A percentile compares a stretch with the other conserved stretches of the same genome.
phyloP scores from a whole-genome alignment of 2,797 vertebrate species.

The Muscicapa comitata region DNA sequence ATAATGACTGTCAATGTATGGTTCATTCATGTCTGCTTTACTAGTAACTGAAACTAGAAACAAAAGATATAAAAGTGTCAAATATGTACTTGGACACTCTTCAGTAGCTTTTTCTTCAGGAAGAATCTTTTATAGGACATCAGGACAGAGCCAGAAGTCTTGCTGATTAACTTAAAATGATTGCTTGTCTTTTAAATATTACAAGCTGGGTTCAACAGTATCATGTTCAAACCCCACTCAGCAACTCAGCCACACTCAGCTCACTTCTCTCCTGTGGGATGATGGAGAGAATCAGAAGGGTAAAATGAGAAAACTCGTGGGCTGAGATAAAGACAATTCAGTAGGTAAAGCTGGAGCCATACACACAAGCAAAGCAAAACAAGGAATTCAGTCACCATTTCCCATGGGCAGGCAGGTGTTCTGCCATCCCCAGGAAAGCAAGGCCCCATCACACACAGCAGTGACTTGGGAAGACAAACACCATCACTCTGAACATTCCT shows the following conservation, averaged over 20 bases:
- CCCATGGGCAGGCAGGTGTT: not conserved
- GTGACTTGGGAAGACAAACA: not conserved
- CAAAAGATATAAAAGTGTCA: not conserved
- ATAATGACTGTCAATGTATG: not conserved
- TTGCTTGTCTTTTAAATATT: not conserved
- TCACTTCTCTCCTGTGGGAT: not conserved
- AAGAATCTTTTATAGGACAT: not conserved
- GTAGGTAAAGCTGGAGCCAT: not conserved
- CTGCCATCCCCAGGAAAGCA: not conserved
- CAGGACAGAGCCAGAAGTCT: not conserved
- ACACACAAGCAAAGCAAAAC: not conserved
- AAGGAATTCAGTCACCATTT: not conserved
- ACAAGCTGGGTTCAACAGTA: not conserved
- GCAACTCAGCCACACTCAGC: not conserved
- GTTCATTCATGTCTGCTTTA: not conserved
- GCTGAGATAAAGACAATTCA: not conserved
- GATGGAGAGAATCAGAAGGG: not conserved
- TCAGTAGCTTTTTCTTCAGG: not conserved
- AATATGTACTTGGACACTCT: not conserved
- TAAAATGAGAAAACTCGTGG: not conserved
- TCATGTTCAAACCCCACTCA: not conserved
- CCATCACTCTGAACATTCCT: not conserved
- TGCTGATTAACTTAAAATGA: not conserved
- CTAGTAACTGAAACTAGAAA: not conserved
- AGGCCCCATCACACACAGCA: accelerated